Base-by-base conservation (phyloP, 2,113 vertebrate species). In the Apeltes quadracus region DNA sequence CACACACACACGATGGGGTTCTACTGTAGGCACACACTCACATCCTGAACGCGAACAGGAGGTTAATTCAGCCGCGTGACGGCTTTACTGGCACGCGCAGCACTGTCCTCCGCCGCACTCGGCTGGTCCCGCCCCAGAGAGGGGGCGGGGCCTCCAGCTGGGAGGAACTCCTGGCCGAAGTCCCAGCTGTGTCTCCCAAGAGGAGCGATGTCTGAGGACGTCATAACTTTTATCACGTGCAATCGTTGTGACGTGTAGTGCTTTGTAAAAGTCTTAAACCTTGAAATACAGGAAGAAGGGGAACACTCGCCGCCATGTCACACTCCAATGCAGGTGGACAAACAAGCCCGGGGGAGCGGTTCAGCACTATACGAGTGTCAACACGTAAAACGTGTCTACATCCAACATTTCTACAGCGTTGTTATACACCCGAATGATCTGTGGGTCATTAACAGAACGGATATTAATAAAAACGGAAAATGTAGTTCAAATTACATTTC, bases 1-100 rank as follows among this genome's bases (percentile, higher is more conserved):
- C 29, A 41, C 69, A 27, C 58, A 27, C 57, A 69, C 32, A 5
- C 7, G 4, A 11, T 22, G 25, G 3, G n/a, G 18, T 46, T 72
- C 58, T 41, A 61, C 61, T 34, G 64, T 74, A 65, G 23, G 54
- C 27, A 63, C 65, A 23, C 44, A 16, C 18, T 29, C 34, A 7
- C 41, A 41, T 76, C 13, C 11, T 68, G 59, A 86, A 55, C 63
- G 61, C 44, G 67, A 84, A 74, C 68, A 51, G 48, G 34, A 48
- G 56, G 80, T 82, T 64, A 82, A 72, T 79, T 64, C 61, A 39
- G 51, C 55, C 50, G 54, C 65, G 15, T 83, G 75, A 62, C 76
- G 69, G 71, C 39, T 83, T 82, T 58, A 81, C 20, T 54, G 46
- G 34, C 43, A 29, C 2, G 15, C 46, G 72, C 53, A 61, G 64